These are phyloP conservation scores for Galemys pyrenaicus DNA, from an alignment of 2,113 vertebrate species.

Conservation along the genomic window DNA sequence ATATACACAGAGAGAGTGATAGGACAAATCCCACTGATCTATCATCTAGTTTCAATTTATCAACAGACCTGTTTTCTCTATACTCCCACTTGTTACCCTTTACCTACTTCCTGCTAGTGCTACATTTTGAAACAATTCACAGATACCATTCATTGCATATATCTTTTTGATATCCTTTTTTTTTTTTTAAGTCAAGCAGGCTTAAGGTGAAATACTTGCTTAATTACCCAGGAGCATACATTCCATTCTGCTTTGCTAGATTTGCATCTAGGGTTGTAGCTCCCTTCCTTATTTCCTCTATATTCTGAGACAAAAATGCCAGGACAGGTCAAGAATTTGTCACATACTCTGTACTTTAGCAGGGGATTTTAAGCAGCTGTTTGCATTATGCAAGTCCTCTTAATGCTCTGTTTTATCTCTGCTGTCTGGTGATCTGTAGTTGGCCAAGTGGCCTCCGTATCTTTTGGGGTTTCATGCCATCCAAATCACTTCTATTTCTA, in stretches of 20 bases:
- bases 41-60: background rate
- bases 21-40: background rate
- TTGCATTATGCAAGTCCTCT: background rate
- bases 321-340: background rate
- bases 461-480: background rate
- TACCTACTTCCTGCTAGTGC: background rate
- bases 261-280: background rate
- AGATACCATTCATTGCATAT: background rate
- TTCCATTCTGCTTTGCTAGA: background rate
- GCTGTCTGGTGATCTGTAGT: background rate
- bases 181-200: background rate
- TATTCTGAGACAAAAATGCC: slow-evolving; percentile 3
- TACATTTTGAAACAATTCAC: background rate
- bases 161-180: background rate
- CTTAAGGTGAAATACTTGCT: background rate
- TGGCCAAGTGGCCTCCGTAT: background rate
- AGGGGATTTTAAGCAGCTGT: background rate
- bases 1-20: background rate
- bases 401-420: background rate
- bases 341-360: background rate
- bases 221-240: background rate
- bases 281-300: background rate
- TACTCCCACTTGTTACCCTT: background rate
- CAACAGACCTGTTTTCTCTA: background rate
- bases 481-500: background rate